Percentiles rank a stretch among this genome's conserved stretches.
phyloP scores from a whole-genome alignment of 2,113 vertebrate species.

The Garra rufa region DNA sequence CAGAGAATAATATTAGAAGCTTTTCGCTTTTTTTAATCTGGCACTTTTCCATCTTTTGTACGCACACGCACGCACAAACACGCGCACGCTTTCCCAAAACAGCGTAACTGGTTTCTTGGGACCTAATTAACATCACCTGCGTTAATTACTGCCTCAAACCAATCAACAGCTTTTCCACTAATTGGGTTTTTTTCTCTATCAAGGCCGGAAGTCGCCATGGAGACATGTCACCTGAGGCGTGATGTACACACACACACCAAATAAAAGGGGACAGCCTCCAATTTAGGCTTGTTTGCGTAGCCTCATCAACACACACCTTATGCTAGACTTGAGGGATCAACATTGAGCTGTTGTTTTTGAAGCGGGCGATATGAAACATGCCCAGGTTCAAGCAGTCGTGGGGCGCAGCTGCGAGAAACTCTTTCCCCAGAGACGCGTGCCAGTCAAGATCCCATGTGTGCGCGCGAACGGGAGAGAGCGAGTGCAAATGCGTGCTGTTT shows the following conservation, averaged over 20 bases:
- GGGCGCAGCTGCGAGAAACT: conserved; percentile 56
- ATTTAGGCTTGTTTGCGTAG: conserved; percentile 68
- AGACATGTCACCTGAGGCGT: conserved; percentile 87
- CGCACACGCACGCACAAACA: conserved; percentile 19
- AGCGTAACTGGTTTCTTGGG: conserved; percentile 81
- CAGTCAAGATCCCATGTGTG: conserved; percentile 44
- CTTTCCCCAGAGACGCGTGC: conserved; percentile 49
- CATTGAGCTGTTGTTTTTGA: conserved; percentile 60
- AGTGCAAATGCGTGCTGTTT: conserved; percentile 37
- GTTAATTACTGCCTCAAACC: conserved; percentile 92
- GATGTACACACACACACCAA: conserved; percentile 59
- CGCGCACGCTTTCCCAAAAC: conserved; percentile 43
- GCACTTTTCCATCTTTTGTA: conserved; percentile 42
- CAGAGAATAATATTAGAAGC: conserved; percentile 48
- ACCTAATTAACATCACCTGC: conserved; percentile 94
- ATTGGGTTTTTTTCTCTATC: conserved; percentile 83
- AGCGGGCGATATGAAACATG: conserved; percentile 47
- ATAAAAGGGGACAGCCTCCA: conserved; percentile 76
- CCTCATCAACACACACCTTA: conserved; percentile 57
- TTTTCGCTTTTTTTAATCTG: conserved; percentile 79
- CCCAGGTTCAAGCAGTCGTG: conserved; percentile 46
- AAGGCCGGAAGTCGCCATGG: conserved; percentile 70
- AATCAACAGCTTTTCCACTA: conserved; percentile 89
- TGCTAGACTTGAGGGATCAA: conserved; percentile 62
- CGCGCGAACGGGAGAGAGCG: neutral